Base-by-base conservation (phyloP, 2,888 invertebrate species). In the Orchesellides sinensis region DNA sequence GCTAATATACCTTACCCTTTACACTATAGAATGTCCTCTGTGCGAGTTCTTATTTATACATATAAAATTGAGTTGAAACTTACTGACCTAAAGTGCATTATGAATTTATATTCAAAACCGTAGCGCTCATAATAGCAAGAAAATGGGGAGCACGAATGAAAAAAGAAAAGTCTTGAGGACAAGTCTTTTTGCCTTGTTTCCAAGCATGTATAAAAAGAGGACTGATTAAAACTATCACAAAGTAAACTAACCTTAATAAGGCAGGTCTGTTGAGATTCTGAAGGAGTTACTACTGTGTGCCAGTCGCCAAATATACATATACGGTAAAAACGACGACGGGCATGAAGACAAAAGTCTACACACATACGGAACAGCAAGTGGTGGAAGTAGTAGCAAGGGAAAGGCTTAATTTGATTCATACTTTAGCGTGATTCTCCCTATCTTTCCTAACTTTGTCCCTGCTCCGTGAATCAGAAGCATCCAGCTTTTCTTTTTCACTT, bases 381-480 rank as follows among this genome's bases (percentile, higher is more conserved):
- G 49, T 54, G 61, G 25, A 47, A 70, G 49, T 52, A 65, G 49
- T 65, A 45, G 59, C 5, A 10, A 32, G 27, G 29, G 8, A 73
- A 82, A 75, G 63, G 70, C 70, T 82, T 82, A 77, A 82, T 82
- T 77, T 82, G 75, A 82, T 82, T 82, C 75, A 45, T 75, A 75
- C 68, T 74, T 80, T 70, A 82, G 70, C 69, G 75, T 70, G 77
- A 82, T 82, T 82, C 70, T 70, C 75, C 54, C 52, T 35, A 14
- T 25, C 65, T 52, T 23, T 19, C 32, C 19, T 59, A 63, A 63
- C 63, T 63, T 63, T 19, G 35, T 63, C 35, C 23, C 35, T 63
- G 63, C 40, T 63, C 63, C 35, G 35, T 32, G 63, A 63, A 63
- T 63, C 63, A 63, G 35, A 17, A 63, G 63, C 32, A 35, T 32